Conservation (phyloP, 2,113 vertebrate genomes). For the Cyprinodon tularosa region DNA sequence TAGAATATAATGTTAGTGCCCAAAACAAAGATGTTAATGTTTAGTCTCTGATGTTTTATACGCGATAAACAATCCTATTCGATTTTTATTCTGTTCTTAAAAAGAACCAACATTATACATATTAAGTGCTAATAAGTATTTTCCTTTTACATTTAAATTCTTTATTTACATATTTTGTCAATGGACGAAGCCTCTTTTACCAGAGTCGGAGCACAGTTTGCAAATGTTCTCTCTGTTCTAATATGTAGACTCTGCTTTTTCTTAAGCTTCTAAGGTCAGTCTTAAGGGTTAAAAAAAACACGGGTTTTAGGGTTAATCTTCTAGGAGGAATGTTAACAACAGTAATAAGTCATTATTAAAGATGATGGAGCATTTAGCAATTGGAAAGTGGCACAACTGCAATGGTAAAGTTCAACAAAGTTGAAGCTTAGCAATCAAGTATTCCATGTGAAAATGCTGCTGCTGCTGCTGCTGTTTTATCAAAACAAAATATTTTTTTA, state of each 20-base stretch:
- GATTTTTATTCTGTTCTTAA: too few relatives aligned
- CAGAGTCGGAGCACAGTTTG: neutral
- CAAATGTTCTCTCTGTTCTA: neutral
- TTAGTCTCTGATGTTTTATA: too few relatives aligned
- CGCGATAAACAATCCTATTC: too few relatives aligned
- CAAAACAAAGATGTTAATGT: too few relatives aligned
- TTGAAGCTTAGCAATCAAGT: neutral
- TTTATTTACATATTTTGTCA: slow-evolving; percentile 1
- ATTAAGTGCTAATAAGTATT: neutral
- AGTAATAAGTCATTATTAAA: slow-evolving; percentile 9
- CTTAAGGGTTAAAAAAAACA: slow-evolving; percentile 8
- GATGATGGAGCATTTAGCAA: slow-evolving; percentile 6
- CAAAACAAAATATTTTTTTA: slow-evolving; percentile 5
- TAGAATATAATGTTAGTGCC: too few relatives aligned
- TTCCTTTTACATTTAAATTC: neutral
- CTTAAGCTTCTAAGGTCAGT: slow-evolving; percentile 7
- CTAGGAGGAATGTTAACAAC: slow-evolving; percentile 6
- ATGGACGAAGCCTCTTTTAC: neutral
- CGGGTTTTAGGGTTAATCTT: neutral
- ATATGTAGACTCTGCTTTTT: neutral
- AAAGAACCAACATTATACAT: neutral
- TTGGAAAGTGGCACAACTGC: slow-evolving; percentile 8
- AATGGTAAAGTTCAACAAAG: slow-evolving; percentile 14
- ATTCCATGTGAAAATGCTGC: neutral
- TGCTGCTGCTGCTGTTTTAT: slow-evolving; percentile 1